Base-by-base conservation (phyloP, 2,888 invertebrate species). In the Lymantria dispar region DNA sequence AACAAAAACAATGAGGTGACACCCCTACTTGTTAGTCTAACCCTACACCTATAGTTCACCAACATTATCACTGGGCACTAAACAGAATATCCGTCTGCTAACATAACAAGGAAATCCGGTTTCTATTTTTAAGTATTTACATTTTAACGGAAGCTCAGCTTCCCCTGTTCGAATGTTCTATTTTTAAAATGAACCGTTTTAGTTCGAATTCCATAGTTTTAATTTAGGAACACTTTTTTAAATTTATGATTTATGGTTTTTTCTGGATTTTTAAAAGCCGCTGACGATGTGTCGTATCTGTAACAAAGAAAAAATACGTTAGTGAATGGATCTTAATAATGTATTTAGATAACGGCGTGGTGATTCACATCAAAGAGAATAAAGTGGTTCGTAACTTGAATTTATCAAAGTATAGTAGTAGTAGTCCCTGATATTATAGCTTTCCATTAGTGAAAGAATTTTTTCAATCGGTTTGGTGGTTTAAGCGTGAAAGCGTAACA, bases 1-100 rank as follows among this genome's bases (percentile, higher is more conserved):
- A 91, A 68, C 11, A 91, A 56, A 33, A 90, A 91, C 57, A 91
- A 62, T 13, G 87, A 83, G 60, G 78, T 78, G 7, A 83, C 85
- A 53, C 85, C 82, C 58, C 88, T 84, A 76, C 85, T 81, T 13
- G 80, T 85, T 56, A 84, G 73, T 68, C 72, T 74, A 48, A 80
- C 59, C 64, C 78, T 77, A 68, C 70, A 68, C 62, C 74, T 76
- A 68, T 62, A 72, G 67, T 74, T 76, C 65, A 72, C 73, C 85
- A 84, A 85, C 60, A 68, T 80, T 56, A 54, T 62, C 61, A 63
- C 50, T 63, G 53, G 54, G 55, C 54, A 58, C 64, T 65, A 60
- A 58, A 62, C 55, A 55, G 46, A 49, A 54, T 62, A 59, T 64
- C 67, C 62, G 59, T 62, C 50, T 66, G 56, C 66, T 71, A 71